phyloP scores from a whole-genome alignment of 2,888 invertebrate species.

The Sarcophaga rosellei region DNA sequence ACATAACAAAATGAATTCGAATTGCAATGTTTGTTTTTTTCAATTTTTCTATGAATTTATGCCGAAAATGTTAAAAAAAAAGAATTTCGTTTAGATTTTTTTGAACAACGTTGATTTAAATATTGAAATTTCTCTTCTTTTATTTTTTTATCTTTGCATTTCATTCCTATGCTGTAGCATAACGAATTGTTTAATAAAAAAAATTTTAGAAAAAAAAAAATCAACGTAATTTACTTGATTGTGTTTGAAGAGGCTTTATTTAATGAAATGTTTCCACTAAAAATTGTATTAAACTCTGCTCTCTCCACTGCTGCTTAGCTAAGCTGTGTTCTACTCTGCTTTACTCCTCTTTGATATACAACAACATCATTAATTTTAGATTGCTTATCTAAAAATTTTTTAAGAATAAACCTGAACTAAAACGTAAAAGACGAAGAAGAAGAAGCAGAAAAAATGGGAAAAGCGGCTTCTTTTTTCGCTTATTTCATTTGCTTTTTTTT shows the following conservation, averaged over 20 bases:
- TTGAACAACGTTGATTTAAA: slow-evolving; percentile 19
- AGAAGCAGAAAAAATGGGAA: slow-evolving; percentile 28
- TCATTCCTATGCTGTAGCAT: slow-evolving; percentile 46
- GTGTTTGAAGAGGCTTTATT: slow-evolving; percentile 38
- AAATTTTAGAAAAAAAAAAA: slow-evolving; percentile 9
- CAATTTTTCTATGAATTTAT: not conserved
- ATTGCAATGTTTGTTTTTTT: no score
- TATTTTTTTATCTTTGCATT: not conserved
- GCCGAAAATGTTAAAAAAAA: not conserved
- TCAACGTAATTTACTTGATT: slow-evolving; percentile 46
- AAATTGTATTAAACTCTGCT: not conserved
- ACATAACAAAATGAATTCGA: slow-evolving; percentile 6
- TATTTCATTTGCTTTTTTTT: slow-evolving; percentile 36
- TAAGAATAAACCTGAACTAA: slow-evolving; percentile 43
- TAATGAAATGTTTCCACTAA: slow-evolving; percentile 59
- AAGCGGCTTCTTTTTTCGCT: slow-evolving; percentile 51
- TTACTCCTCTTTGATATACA: slow-evolving; percentile 39
- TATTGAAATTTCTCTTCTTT: slow-evolving; percentile 51
- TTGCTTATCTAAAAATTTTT: slow-evolving; percentile 69
- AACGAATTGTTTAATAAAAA: slow-evolving; percentile 64
- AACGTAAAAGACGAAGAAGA: not conserved
- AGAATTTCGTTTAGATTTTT: slow-evolving; percentile 7
- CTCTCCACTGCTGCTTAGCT: slow-evolving; percentile 13
- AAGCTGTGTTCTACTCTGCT: slow-evolving; percentile 25
- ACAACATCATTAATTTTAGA: slow-evolving; percentile 72